Evolutionary conservation across 2,888 invertebrate species (phyloP), one percentile per base, ranked within the genome.

Genomic region (Fissipunctia ypsillon): DNA sequence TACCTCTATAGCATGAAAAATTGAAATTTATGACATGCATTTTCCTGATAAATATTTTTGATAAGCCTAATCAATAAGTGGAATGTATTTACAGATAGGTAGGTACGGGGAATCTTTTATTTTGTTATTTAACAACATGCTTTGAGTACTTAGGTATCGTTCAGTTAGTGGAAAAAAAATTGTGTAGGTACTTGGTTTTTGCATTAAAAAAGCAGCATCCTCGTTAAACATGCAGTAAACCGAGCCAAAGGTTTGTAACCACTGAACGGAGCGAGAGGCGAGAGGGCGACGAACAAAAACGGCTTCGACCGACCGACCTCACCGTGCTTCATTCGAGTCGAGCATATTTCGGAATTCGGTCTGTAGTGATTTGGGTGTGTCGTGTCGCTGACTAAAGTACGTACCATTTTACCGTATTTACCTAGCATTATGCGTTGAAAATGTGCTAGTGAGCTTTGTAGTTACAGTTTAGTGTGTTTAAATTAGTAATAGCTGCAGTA

Each of bases 241-340:
- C 45, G 60, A 72, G 68, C 89, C 88, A 89, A 94, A 89, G 81
- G 94, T 95, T 95, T 85, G 28, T 73, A 66, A 89, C 60, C 83
- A 54, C 91, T 90, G 88, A 60, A 69, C 84, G 85, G 92, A 94
- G 93, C 90, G 95, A 94, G 95, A 95, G 90, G 90, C 91, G 94
- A 94, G 95, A 95, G 91, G 90, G 94, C 91, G 87, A 93, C 91
- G 87, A 93, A 94, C 93, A 91, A 92, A 91, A 93, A 91, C 93
- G 90, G 92, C 88, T 88, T 89, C 92, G 90, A 88, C 92, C 92
- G 90, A 88, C 92, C 93, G 91, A 90, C 91, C 91, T 90, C 91
- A 86, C 87, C 81, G 90, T 89, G 90, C 90, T 89, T 91, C 91
- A 89, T 88, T 90, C 88, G 88, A 84, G 86, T 84, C 84, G 91